Base-by-base conservation (phyloP, 2,113 vertebrate genomes). In the Austrofundulus limnaeus region DNA sequence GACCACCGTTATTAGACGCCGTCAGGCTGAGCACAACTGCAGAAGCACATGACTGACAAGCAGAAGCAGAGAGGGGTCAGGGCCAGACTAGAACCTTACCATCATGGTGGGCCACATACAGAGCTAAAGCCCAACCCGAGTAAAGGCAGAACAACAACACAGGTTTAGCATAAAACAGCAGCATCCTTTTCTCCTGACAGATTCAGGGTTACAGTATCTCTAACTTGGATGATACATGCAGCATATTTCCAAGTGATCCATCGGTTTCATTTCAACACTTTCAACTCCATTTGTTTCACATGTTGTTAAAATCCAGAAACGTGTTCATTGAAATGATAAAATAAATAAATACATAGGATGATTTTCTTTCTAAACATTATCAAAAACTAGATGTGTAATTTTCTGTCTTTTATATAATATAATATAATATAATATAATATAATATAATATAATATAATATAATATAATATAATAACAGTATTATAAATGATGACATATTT, bases 81-180 rank as follows among this genome's bases (percentile, higher is more conserved):
- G 74, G 60, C 49, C 74, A 41, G 57, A 60, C 74, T 82, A 72
- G 68, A 84, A 70, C 79, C 92, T 93, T 93, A 92, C 92, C 92
- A 91, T 92, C 81, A 89, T 83, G 57, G 84, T 89, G 77, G 92
- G 90, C 91, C 92, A 93, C 87, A 89, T 89, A 91, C 75, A 88
- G 81, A 92, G 88, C 92, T 93, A 89, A 72, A 80, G 81, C 81
- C 83, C 87, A 86, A 71, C 60, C 65, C 78, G 60, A 79, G 66
- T 71, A 81, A 68, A 86, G 75, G 87, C 70, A 90, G 81, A 90
- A 86, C 81, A 91, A 84, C 67, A 84, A 56, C 49, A 85, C 63
- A 77, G 71, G 42, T 84, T 88, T 80, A 81, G 52, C 48, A 70
- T 63, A 66, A 66, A 31, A 78, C 57, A 81, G 65, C 23, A 79